A percentile compares a stretch with the other conserved stretches of the same genome.
Evolutionary conservation across 2,888 invertebrate species (phyloP).

Genomic region (Sinopyrophorus schimmeli): DNA sequence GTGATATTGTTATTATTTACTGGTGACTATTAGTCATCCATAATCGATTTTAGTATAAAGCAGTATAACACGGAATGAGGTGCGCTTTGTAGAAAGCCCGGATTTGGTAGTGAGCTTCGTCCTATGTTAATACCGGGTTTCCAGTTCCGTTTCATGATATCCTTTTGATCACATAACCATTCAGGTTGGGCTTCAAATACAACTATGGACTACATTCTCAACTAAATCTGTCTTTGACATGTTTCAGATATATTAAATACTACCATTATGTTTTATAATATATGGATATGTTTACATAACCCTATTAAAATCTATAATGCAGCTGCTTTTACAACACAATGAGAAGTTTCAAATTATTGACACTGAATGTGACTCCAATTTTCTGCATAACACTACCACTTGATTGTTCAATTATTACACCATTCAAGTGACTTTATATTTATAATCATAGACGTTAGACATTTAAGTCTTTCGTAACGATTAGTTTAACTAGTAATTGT

Average conservation of each 20-base stretch:
- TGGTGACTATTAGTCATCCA: conserved; percentile 4
- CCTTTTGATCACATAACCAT: conserved; percentile 30
- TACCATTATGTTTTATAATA: conserved; percentile 8
- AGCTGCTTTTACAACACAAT: too few relatives aligned
- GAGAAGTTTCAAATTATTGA: too few relatives aligned
- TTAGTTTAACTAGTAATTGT: too few relatives aligned
- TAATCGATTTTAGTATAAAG: conserved; percentile 17
- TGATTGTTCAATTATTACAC: too few relatives aligned
- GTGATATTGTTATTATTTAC: conserved; percentile 10
- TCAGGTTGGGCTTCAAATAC: conserved; percentile 27
- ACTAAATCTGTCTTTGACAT: conserved; percentile 30
- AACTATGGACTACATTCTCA: conserved; percentile 27
- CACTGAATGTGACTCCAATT: too few relatives aligned
- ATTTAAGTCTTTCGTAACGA: too few relatives aligned
- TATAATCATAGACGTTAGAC: too few relatives aligned
- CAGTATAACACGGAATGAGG: conserved; percentile 19
- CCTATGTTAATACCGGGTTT: conserved; percentile 24
- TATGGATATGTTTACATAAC: background rate
- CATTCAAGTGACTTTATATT: too few relatives aligned
- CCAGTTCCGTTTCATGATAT: conserved; percentile 25
- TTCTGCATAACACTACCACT: too few relatives aligned
- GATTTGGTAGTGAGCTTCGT: conserved; percentile 19
- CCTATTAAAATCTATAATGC: background rate
- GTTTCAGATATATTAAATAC: conserved; percentile 27
- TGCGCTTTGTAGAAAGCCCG: conserved; percentile 14